Evolutionary conservation across 1,140 invertebrate species (phyloP).

Genomic region (Drosophila albomicans): DNA sequence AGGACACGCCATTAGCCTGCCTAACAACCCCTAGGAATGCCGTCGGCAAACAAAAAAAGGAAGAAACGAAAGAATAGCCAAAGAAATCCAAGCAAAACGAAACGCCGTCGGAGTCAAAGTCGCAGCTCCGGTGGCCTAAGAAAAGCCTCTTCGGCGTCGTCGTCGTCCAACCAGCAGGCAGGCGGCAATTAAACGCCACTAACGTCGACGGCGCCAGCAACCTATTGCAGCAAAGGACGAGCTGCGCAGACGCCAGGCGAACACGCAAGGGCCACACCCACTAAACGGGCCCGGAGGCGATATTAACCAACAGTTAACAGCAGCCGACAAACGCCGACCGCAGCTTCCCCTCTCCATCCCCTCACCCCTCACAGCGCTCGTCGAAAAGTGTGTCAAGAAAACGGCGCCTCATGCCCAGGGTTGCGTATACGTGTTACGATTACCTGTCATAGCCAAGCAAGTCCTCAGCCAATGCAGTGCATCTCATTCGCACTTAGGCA

Average conservation of each 20-base stretch:
- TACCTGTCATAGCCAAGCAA: conserved; percentile 64
- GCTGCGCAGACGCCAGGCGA: conserved; percentile 70
- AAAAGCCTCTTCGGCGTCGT: conserved; percentile 3
- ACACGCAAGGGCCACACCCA: conserved; percentile 64
- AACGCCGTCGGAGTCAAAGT: conserved; percentile 51
- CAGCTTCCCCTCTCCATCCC: background rate
- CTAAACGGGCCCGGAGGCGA: conserved; percentile 20
- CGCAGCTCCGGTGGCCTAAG: conserved; percentile 27
- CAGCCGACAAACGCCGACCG: conserved; percentile 33
- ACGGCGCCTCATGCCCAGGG: conserved; percentile 17
- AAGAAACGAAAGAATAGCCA: background rate
- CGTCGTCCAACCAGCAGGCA: conserved; percentile 68
- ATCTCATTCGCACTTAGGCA: conserved; percentile 35
- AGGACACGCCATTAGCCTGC: conserved; percentile 46
- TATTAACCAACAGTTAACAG: conserved; percentile 76
- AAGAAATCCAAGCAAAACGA: conserved; percentile 4
- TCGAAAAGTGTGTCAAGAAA: conserved; percentile 72
- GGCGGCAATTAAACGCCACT: conserved; percentile 68
- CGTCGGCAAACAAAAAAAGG: conserved; percentile 55
- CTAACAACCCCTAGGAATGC: conserved; percentile 59
- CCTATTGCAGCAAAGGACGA: conserved; percentile 72
- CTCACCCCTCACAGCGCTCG: background rate
- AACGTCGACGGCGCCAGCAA: conserved; percentile 52
- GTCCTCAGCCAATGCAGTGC: conserved; percentile 25
- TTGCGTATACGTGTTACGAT: conserved; percentile 38